Conservation (phyloP, 23 tunicate species). For the Clavelina lepadiformis region DNA sequence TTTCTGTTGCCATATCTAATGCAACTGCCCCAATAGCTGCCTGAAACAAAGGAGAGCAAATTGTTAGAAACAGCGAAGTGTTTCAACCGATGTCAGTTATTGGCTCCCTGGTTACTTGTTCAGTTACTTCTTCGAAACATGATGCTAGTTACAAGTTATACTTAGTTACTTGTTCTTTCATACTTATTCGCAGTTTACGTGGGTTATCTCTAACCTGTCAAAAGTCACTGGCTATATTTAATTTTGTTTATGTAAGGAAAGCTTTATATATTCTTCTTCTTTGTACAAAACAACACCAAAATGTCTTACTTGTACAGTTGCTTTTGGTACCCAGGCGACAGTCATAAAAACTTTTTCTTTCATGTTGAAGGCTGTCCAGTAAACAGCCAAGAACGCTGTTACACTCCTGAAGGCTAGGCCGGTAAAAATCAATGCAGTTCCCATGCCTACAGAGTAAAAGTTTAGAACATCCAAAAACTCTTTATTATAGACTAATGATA, state of each 20-base stretch:
- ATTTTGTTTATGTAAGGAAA: too few relatives aligned
- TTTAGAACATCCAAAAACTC: not conserved
- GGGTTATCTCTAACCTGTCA: too few relatives aligned
- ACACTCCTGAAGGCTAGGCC: conserved; percentile 23
- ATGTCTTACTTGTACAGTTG: conserved; percentile 34
- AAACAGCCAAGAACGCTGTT: conserved; percentile 11
- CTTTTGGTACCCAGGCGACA: conserved; percentile 42
- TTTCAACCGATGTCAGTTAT: too few relatives aligned
- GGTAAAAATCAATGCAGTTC: conserved; percentile 7
- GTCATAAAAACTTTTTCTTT: not conserved
- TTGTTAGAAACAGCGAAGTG: too few relatives aligned
- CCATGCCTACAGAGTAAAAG: conserved; percentile 6
- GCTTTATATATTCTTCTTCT: too few relatives aligned
- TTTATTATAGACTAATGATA: not conserved
- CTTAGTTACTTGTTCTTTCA: too few relatives aligned
- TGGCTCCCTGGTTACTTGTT: too few relatives aligned
- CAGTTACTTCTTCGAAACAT: too few relatives aligned
- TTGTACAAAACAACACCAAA: not conserved
- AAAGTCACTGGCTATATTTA: too few relatives aligned
- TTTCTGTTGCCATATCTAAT: conserved; percentile 37
- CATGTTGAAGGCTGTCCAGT: not conserved
- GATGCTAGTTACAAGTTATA: too few relatives aligned
- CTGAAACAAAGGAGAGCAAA: conserved; percentile 26
- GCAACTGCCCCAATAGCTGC: conserved; percentile 77
- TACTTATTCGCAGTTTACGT: too few relatives aligned